Evolutionary conservation across 2,888 invertebrate genomes (phyloP).

Genomic region (Eupithecia subfuscata): DNA sequence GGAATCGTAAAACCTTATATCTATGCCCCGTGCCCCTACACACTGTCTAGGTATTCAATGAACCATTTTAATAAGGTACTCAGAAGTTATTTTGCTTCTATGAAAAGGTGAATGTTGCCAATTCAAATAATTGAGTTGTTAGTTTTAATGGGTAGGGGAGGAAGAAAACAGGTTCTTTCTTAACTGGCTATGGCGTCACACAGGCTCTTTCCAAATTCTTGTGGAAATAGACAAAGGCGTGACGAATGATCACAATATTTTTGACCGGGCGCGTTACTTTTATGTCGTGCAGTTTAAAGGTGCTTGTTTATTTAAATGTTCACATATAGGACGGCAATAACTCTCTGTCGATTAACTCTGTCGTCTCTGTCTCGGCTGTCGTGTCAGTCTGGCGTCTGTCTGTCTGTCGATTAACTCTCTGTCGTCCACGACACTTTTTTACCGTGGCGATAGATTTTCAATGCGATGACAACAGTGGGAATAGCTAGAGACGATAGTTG

Average conservation of each 20-base stretch:
- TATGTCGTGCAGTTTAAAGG: too few species aligned
- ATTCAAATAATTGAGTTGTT: conserved; percentile 19
- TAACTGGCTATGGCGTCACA: background rate
- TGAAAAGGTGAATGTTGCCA: conserved; percentile 8
- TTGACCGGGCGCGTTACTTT: too few species aligned
- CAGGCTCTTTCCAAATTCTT: background rate
- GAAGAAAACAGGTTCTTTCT: background rate
- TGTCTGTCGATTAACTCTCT: too few species aligned
- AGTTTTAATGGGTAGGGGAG: background rate
- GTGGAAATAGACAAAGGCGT: background rate
- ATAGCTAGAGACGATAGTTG: too few species aligned
- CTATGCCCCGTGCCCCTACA: conserved; percentile 15
- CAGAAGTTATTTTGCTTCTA: conserved; percentile 7
- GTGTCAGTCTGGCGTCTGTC: too few species aligned
- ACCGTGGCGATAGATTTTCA: too few species aligned
- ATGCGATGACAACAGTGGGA: too few species aligned
- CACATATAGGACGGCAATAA: too few species aligned
- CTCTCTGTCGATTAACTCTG: too few species aligned
- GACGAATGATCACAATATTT: background rate
- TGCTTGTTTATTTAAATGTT: too few species aligned
- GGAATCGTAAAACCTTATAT: conserved; percentile 40
- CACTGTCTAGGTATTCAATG: conserved; percentile 32
- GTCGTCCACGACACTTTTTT: too few species aligned
- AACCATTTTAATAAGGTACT: conserved; percentile 24
- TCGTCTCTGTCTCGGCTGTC: too few species aligned